Evolutionary conservation across 2,797 vertebrate genomes (phyloP).

Genomic region (Paguma larvata): DNA sequence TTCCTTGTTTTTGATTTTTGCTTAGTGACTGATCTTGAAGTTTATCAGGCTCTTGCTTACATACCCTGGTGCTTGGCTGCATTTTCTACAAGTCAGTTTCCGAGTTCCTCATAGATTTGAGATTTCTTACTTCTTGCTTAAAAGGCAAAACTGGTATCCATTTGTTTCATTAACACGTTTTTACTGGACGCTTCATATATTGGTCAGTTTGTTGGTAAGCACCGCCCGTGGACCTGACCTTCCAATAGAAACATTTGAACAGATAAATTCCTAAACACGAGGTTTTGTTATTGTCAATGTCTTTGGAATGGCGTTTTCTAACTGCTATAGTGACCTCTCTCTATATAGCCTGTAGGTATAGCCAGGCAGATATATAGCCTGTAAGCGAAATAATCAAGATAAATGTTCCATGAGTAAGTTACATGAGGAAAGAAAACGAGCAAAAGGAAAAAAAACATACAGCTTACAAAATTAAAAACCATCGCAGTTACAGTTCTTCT

Average conservation of each 20-base stretch:
- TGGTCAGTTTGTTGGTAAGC: background rate
- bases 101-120: background rate
- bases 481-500: background rate
- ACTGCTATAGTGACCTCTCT: background rate
- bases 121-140: conserved; percentile 41
- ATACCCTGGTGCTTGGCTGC: background rate
- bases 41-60: background rate
- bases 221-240: background rate
- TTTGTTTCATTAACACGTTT: conserved; percentile 49
- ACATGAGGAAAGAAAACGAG: background rate
- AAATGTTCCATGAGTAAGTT: background rate
- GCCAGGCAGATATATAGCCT: background rate
- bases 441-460: background rate
- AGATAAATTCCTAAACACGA: conserved; percentile 2
- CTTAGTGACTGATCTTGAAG: background rate
- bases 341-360: background rate
- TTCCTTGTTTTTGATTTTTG: background rate
- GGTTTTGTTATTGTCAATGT: background rate
- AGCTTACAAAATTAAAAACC: conserved; percentile 4
- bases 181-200: background rate
- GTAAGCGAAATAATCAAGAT: conserved; percentile 10
- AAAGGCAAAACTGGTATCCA: background rate
- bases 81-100: background rate
- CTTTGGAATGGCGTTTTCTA: background rate
- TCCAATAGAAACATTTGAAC: conserved; percentile 11